These are phyloP conservation scores for Oncorhynchus gorbuscha DNA, from an alignment of 2,113 vertebrate species.

Conservation along the genomic window DNA sequence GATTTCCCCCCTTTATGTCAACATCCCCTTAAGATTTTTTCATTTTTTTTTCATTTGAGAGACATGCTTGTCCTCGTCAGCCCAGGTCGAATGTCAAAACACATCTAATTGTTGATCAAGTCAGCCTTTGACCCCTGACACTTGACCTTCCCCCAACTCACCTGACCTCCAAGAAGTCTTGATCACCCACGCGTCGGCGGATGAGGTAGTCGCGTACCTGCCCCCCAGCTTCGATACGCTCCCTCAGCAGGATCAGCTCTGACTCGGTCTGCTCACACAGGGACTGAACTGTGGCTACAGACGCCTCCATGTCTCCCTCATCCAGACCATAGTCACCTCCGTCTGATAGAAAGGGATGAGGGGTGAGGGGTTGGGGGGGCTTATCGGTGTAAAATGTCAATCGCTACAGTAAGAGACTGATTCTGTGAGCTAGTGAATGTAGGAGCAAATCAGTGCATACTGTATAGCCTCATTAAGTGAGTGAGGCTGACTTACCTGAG, in stretches of 20 bases:
- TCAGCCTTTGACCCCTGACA: background rate
- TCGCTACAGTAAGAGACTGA: too few relatives aligned
- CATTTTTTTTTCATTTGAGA: background rate
- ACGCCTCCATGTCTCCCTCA: constrained; percentile 93
- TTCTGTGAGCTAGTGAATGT: background rate
- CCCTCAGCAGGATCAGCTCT: constrained; percentile 89
- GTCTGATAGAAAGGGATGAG: constrained; percentile 67
- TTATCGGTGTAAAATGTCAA: background rate
- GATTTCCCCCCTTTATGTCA: background rate
- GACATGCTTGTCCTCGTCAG: too few relatives aligned
- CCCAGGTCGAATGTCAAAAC: too few relatives aligned
- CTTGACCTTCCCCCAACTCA: constrained; percentile 58
- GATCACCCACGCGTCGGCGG: constrained; percentile 91
- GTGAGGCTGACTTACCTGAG: constrained; percentile 80
- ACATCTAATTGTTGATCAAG: too few relatives aligned
- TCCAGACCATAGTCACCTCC: constrained; percentile 93
- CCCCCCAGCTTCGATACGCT: constrained; percentile 87
- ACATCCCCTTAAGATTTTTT: background rate
- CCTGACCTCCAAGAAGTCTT: constrained; percentile 99
- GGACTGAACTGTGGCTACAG: constrained; percentile 89
- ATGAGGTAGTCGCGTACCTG: constrained; percentile 92
- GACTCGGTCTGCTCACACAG: constrained; percentile 93
- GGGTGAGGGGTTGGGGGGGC: background rate
- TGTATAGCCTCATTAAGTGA: background rate
- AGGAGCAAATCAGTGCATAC: too few relatives aligned